Evolutionary conservation across 2,113 vertebrate genomes (phyloP).

Genomic region (Paradoxurus hermaphroditus): DNA sequence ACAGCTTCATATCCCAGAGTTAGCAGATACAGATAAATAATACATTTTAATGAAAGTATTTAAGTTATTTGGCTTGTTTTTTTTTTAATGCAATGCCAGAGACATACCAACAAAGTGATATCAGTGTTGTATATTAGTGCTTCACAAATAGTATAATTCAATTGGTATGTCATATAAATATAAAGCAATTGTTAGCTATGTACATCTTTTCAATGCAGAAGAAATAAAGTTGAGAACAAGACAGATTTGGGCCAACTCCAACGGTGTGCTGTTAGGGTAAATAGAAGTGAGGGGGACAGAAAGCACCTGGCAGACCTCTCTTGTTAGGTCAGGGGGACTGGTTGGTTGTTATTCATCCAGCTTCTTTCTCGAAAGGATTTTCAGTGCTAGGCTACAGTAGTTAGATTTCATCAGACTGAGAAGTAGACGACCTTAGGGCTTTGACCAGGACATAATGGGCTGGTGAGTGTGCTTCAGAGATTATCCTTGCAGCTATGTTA

Average conservation of each 20-base stretch:
- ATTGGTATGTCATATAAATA: not conserved
- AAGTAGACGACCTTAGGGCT: not conserved
- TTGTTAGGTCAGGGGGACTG: not conserved
- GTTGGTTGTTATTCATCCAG: not conserved
- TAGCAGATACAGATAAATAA: slow-evolving; percentile 27
- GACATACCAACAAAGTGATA: slow-evolving; percentile 30
- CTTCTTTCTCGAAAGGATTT: not conserved
- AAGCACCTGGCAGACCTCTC: not conserved
- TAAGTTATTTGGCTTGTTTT: slow-evolving; percentile 27
- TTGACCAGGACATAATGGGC: not conserved
- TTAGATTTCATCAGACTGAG: not conserved
- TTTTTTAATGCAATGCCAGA: slow-evolving; percentile 13
- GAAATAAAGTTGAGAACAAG: not conserved
- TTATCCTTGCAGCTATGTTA: not conserved
- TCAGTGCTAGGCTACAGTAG: not conserved
- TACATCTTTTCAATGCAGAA: not conserved
- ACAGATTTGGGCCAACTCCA: not conserved
- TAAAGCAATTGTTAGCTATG: not conserved
- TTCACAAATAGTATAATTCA: slow-evolving; percentile 26
- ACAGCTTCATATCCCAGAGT: not conserved
- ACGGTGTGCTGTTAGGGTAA: not conserved
- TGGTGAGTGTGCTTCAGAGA: not conserved
- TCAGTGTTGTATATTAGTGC: not conserved
- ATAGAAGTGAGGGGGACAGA: not conserved
- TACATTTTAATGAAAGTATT: slow-evolving; percentile 32